Evolutionary conservation across 92 coral and sea anemone genomes (phyloP).

Genomic region (Muricea muricata): DNA sequence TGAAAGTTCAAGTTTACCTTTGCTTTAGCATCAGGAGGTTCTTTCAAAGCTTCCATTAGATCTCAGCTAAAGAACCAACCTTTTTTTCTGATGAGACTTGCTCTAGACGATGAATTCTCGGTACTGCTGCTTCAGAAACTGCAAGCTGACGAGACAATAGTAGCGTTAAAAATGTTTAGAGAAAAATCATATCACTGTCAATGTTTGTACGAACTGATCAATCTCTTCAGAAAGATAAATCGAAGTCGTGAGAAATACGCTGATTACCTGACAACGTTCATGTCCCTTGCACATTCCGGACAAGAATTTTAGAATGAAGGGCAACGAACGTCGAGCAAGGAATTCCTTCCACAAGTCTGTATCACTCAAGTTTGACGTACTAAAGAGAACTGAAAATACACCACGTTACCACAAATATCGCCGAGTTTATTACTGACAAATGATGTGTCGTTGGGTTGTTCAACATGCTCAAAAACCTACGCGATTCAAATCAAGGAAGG

Average conservation of each 20-base stretch:
- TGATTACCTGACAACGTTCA: slow-evolving; percentile 77
- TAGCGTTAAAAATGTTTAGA: no score
- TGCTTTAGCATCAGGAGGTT: slow-evolving; percentile 83
- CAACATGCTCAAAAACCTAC: no score
- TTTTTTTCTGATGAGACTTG: slow-evolving; percentile 98
- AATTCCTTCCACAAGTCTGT: slow-evolving; percentile 96
- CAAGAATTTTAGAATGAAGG: slow-evolving; percentile 89
- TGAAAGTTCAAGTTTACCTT: slow-evolving; percentile 59
- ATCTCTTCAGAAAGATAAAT: no score
- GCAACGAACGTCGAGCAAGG: slow-evolving; percentile 92
- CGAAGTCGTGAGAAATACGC: no score
- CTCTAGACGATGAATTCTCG: slow-evolving; percentile 91
- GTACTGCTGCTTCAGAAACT: slow-evolving; percentile 87
- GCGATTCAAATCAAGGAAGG: no score
- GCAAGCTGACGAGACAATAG: no score
- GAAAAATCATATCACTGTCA: background rate
- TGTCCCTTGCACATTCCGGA: slow-evolving; percentile 96
- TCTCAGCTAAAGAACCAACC: slow-evolving; percentile 97
- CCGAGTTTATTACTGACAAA: no score
- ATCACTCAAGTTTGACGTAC: slow-evolving; percentile 94
- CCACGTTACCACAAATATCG: background rate
- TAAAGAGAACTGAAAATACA: slow-evolving; percentile 25
- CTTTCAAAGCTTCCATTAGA: slow-evolving; percentile 87
- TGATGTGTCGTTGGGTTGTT: no score
- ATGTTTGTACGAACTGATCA: background rate